Percentiles rank a stretch among this genome's conserved stretches.
phyloP scores from a whole-genome alignment of 1,140 invertebrate genomes.

The Aradophagus sp. region DNA sequence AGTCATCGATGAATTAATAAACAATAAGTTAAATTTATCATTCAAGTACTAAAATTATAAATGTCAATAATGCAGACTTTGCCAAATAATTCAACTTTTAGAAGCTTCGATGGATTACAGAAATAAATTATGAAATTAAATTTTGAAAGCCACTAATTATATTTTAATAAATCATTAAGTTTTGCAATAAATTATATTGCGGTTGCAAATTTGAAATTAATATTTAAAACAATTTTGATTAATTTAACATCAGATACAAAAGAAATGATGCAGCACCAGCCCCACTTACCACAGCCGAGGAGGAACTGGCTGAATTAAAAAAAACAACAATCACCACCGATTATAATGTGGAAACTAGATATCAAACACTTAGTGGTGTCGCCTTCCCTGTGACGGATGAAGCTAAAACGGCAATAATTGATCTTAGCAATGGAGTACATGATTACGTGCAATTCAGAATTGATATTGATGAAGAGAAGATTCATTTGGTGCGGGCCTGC shows the following conservation, averaged over 20 bases:
- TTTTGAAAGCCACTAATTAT: too few relatives aligned
- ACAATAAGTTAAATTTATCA: too few relatives aligned
- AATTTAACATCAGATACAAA: conserved; percentile 77
- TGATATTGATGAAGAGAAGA: conserved; percentile 85
- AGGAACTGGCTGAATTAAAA: conserved; percentile 88
- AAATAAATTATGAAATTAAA: too few relatives aligned
- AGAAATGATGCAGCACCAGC: conserved; percentile 86
- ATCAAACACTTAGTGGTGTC: conserved; percentile 93
- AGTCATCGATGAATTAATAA: too few relatives aligned
- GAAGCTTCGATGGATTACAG: too few relatives aligned
- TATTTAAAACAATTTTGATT: too few relatives aligned
- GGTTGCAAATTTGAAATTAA: too few relatives aligned
- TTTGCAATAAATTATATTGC: too few relatives aligned
- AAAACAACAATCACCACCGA: conserved; percentile 85
- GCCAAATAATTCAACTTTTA: too few relatives aligned
- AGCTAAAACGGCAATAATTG: conserved; percentile 83
- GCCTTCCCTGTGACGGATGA: conserved; percentile 92
- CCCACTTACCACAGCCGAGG: conserved; percentile 91
- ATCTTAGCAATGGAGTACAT: conserved; percentile 79
- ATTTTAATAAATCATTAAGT: too few relatives aligned
- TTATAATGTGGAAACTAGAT: conserved; percentile 88
- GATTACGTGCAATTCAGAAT: conserved; percentile 88
- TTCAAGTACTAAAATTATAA: too few relatives aligned
- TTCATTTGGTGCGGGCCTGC: conserved; percentile 81
- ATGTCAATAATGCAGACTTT: too few relatives aligned